Evolutionary conservation across 2,888 invertebrate species (phyloP), one percentile per base, ranked within the genome.

Genomic region (Antheraea assamensis): DNA sequence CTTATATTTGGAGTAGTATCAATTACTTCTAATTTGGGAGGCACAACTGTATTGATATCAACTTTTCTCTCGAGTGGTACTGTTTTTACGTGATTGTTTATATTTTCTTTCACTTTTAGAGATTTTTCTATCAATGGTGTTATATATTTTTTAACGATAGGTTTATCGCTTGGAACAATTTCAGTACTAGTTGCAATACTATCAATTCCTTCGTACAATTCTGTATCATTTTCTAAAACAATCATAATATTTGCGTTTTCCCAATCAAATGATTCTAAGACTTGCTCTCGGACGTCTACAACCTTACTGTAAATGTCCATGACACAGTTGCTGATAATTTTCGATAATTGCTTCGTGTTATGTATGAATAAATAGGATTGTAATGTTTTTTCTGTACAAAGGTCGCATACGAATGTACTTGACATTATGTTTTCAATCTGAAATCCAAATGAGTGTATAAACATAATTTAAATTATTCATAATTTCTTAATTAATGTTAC

Each of bases 321-420:
- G 5, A 88, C 77, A 75, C 86, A 88, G 70, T 80, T 83, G 24
- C 76, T 80, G 0, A 90, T 76, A 10, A 89, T 82, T 76, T 81
- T 82, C 0, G 83, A 85, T 3, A 86, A 70, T 74, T 87, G 83
- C 76, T 85, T 88, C 0, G 86, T 83, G 70, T 87, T 88, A 76
- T 83, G 82, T 31, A 89, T 87, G 71, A 90, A 90, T 4, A 87
- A 76, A 61, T 88, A 90, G 0, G 85, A 79, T 55, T 88, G 86
- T 73, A 88, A 84, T 3, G 82, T 80, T 73, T 86, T 88, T 73
- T 89, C 87, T 21, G 82, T 81, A 52, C 90, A 90, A 15, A 77
- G 73, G 47, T 83, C 84, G 52, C 90, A 90, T 71, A 89, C 74
- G 72, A 81, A 76, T 0, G 77, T 68, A 61, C 86, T 86, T 8